A percentile compares a stretch with the other conserved stretches of the same genome.
Conservation (phyloP, 1,140 invertebrate species). For the Agrilus planipennis region DNA sequence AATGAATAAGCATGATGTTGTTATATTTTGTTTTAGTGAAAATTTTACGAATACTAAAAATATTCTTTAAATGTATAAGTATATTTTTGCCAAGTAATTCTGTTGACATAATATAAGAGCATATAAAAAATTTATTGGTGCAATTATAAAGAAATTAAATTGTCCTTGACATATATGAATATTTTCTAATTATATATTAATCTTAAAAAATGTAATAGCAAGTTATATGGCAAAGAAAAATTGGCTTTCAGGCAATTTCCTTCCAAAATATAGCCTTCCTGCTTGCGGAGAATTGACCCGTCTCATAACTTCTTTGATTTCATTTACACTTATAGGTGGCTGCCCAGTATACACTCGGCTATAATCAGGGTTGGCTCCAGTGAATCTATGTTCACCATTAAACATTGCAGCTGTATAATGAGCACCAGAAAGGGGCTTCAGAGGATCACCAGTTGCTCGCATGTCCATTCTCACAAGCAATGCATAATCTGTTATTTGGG, state of each 20-base stretch:
- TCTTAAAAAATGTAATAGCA: too few relatives aligned
- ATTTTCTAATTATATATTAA: too few relatives aligned
- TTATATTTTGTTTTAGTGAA: too few relatives aligned
- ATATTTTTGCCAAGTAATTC: too few relatives aligned
- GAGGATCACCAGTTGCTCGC: constrained; percentile 41
- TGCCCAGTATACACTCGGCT: constrained; percentile 41
- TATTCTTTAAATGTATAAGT: too few relatives aligned
- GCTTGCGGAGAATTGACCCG: constrained; percentile 36
- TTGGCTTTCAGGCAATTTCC: constrained; percentile 23
- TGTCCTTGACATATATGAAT: too few relatives aligned
- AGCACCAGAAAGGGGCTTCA: constrained; percentile 39
- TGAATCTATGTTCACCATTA: constrained; percentile 33
- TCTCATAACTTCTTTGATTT: constrained; percentile 42
- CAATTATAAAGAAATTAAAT: too few relatives aligned
- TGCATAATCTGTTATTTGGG: constrained; percentile 55
- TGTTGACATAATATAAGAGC: too few relatives aligned
- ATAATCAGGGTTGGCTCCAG: constrained; percentile 35
- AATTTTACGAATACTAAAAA: too few relatives aligned
- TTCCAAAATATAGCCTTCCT: constrained; percentile 33
- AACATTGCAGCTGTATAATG: constrained; percentile 37
- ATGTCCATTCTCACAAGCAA: constrained; percentile 50
- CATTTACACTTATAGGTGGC: constrained; percentile 38
- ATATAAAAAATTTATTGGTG: too few relatives aligned
- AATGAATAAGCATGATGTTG: too few relatives aligned
- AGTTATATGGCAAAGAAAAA: constrained; percentile 27